Base-by-base conservation (phyloP, 2,888 invertebrate genomes). In the Pyrgus malvae region DNA sequence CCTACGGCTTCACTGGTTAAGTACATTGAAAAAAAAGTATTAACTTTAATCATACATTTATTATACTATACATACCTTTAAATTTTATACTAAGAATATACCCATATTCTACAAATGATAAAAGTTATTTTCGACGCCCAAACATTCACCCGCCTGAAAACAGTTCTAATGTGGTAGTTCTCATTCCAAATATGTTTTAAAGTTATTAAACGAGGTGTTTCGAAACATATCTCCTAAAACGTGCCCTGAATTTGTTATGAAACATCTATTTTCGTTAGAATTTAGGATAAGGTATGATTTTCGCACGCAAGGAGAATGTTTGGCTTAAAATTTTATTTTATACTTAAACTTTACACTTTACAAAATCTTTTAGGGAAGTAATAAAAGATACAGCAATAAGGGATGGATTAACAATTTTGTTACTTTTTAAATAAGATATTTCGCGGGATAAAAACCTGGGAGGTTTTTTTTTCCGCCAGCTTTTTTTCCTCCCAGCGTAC, bases 131-230 rank as follows among this genome's bases (percentile, higher is more conserved):
- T 14, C 46, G n/a, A 23, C 23, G n/a, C 16, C 37, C 17, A 48
- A 42, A 49, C 8, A 31, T 17, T 5, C 17, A 16, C 27, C 11
- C 29, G 37, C 19, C 29, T 38, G 27, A 29, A 25, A 51, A 29
- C 27, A 31, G 40, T 40, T 46, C 12, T 46, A 54, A 54, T 54
- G 46, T n/a, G 45, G 54, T 25, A 54, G 46, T 54, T 54, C 38
- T 54, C 54, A 46, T 46, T 46, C 54, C 54, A 54, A 46, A 54
- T 54, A 46, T 54, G 54, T 46, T 54, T 40, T 40, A 54, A 54
- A 54, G 46, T 54, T 54, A 37, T 45, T 45, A 54, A 54, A 54
- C 54, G 54, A 46, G 54, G 54, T 54, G 38, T 54, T 54, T 54
- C 46, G 40, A 46, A 54, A 54, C 54, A 46, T 46, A 54, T 54